Percentiles rank a stretch among this genome's conserved stretches.
Conservation (phyloP, 2,888 invertebrate species). For the Pharmacophagus antenor region DNA sequence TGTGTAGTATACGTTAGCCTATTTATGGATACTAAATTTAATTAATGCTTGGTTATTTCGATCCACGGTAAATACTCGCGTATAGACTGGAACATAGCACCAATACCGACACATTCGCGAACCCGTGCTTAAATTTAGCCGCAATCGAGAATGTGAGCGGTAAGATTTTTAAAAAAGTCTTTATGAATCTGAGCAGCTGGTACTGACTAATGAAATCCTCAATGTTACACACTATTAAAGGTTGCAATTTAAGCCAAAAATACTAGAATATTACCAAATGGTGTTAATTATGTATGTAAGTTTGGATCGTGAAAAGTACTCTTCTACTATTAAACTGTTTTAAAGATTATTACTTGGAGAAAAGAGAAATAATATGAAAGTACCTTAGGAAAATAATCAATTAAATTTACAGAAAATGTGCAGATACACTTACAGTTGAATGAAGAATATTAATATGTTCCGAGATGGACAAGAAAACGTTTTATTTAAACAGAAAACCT, state of each 20-base stretch:
- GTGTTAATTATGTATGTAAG: too few species aligned
- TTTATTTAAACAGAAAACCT: neutral
- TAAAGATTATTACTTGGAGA: too few species aligned
- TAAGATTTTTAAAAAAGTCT: neutral
- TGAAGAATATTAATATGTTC: too few species aligned
- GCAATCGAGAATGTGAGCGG: neutral
- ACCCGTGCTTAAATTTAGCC: neutral
- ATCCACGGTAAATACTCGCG: slow-evolving; percentile 14
- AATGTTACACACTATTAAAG: neutral
- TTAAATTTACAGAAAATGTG: neutral
- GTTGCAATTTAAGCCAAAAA: neutral
- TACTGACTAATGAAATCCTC: neutral
- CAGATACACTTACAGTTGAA: neutral
- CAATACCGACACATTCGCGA: slow-evolving; percentile 6
- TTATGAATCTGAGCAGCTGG: neutral
- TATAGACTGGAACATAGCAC: slow-evolving; percentile 10
- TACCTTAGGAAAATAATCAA: neutral
- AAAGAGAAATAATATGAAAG: too few species aligned
- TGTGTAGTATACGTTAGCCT: slow-evolving; percentile 13
- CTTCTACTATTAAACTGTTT: too few species aligned
- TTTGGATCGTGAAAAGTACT: too few species aligned
- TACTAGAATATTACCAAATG: too few species aligned
- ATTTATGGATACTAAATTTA: slow-evolving; percentile 19
- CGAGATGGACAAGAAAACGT: neutral
- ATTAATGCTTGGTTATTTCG: slow-evolving; percentile 17